Evolutionary conservation across 2,113 vertebrate species (phyloP).

Genomic region (Reinhardtius hippoglossoides): DNA sequence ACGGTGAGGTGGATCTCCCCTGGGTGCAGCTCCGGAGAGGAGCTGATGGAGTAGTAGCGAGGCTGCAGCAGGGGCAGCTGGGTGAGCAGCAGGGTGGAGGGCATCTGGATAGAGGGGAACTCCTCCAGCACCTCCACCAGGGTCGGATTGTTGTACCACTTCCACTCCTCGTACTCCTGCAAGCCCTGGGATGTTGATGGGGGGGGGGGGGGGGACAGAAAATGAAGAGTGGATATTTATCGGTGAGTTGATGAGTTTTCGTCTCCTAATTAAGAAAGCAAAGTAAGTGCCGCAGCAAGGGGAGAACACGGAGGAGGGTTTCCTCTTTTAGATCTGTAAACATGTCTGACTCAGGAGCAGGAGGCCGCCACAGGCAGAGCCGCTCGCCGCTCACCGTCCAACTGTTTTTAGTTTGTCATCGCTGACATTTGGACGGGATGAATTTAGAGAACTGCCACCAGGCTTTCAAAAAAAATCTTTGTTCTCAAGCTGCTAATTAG

Average conservation of each 20-base stretch:
- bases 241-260: background rate
- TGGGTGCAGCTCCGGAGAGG: slow-evolving; percentile 91
- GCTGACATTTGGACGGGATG: slow-evolving; percentile 61
- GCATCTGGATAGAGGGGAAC: slow-evolving; percentile 95
- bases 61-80: slow-evolving; percentile 95
- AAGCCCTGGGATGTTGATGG: slow-evolving; percentile 83
- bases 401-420: slow-evolving; percentile 62
- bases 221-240: background rate
- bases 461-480: slow-evolving; percentile 36
- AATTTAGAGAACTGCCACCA: slow-evolving; percentile 43
- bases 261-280: background rate
- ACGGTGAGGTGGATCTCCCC: slow-evolving; percentile 97
- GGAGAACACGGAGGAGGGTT: background rate
- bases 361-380: slow-evolving; percentile 41
- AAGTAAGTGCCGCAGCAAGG: background rate
- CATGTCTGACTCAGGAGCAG: slow-evolving; percentile 44
- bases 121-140: slow-evolving; percentile 96
- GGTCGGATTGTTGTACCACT: slow-evolving; percentile 96
- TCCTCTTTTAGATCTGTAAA: slow-evolving; percentile 50
- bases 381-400: slow-evolving; percentile 38
- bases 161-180: slow-evolving; percentile 98
- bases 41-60: slow-evolving; percentile 98
- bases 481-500: slow-evolving; percentile 54
- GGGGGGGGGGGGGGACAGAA: background rate
- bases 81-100: slow-evolving; percentile 92